A percentile compares a stretch with the other conserved stretches of the same genome.
Evolutionary conservation across 2,113 vertebrate species (phyloP).

Genomic region (Heliornis fulica): DNA sequence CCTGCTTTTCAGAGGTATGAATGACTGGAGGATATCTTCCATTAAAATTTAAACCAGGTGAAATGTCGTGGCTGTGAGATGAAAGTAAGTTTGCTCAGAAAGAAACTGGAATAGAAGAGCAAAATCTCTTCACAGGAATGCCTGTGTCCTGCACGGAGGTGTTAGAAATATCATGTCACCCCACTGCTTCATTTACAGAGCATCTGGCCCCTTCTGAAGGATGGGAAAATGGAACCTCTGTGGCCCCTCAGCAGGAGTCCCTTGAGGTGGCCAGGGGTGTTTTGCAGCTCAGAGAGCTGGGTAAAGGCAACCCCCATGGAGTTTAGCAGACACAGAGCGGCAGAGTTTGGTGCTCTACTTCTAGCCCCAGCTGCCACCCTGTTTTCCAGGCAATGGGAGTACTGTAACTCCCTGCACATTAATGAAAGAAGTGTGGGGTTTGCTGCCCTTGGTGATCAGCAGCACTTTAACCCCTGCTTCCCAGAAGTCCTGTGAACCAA

Average conservation of each 20-base stretch:
- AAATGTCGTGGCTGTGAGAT: not conserved
- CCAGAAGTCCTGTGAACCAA: not conserved
- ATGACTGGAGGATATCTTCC: not conserved
- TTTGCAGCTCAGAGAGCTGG: not conserved
- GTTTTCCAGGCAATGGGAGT: not conserved
- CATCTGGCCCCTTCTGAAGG: not conserved
- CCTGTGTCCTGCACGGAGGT: rapidly evolving
- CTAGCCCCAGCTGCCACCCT: not conserved
- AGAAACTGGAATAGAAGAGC: not conserved
- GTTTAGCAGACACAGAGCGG: rapidly evolving
- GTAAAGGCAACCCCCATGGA: not conserved
- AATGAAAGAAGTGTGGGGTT: not conserved
- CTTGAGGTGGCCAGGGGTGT: not conserved
- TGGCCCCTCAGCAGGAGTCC: not conserved
- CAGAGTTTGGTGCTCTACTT: rapidly evolving
- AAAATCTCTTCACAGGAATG: not conserved
- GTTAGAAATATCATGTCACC: not conserved
- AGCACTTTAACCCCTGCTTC: not conserved
- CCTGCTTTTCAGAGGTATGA: not conserved
- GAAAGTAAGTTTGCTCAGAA: not conserved
- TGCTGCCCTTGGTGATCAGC: not conserved
- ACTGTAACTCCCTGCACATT: not conserved
- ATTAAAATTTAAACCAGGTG: not conserved
- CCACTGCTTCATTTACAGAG: not conserved
- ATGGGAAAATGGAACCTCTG: not conserved